Percentiles rank a stretch among this genome's conserved stretches.
phyloP scores from a whole-genome alignment of 1,140 invertebrate genomes.

The Drosophila oshimai region DNA sequence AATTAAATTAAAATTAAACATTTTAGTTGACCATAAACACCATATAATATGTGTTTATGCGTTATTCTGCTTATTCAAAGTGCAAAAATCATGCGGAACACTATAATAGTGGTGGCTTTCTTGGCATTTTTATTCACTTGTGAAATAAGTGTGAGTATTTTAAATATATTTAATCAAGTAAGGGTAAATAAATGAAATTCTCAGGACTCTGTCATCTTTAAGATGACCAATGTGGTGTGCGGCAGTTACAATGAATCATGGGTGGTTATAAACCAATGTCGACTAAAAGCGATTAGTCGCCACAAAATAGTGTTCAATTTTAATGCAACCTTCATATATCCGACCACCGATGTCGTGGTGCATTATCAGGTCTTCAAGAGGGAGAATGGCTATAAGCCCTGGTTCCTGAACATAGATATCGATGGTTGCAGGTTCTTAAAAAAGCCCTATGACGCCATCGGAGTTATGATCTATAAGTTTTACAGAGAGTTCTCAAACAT shows the following conservation, averaged over 20 bases:
- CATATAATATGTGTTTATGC: background rate
- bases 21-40: background rate
- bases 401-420: background rate
- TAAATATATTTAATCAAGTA: background rate
- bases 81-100: background rate
- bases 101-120: background rate
- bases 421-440: background rate
- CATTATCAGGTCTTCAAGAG: background rate
- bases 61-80: background rate
- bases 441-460: background rate
- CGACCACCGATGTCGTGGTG: background rate
- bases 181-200: background rate
- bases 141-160: background rate
- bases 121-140: background rate
- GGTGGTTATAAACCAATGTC: background rate
- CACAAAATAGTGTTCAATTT: background rate
- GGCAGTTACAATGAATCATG: background rate
- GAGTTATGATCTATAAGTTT: background rate
- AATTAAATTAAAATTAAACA: too few species aligned
- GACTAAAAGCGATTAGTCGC: background rate
- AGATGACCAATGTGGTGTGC: background rate
- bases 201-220: background rate
- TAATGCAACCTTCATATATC: background rate
- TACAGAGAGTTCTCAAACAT: background rate
- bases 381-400: background rate